These are phyloP conservation scores for Tetragonula clypearis DNA, from an alignment of 1,140 invertebrate species.

Conservation along the genomic window DNA sequence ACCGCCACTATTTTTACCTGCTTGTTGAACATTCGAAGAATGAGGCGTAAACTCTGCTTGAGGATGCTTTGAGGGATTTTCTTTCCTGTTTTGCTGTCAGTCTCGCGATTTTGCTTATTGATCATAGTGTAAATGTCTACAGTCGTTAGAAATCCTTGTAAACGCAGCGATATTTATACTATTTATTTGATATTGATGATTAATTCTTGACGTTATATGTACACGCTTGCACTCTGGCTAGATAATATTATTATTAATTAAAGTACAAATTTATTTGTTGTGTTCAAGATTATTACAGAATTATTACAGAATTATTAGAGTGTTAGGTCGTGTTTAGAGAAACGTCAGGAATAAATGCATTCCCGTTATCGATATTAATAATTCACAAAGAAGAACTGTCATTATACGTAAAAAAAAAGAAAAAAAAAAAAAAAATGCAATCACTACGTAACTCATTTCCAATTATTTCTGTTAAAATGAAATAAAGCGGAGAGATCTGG, in stretches of 20 bases:
- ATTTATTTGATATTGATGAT: neutral
- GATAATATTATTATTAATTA: neutral
- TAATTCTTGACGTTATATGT: neutral
- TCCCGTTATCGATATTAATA: neutral
- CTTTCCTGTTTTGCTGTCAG: neutral
- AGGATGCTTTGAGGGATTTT: no score
- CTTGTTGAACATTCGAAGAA: neutral
- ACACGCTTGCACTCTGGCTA: neutral
- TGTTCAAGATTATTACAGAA: neutral
- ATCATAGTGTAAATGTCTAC: neutral
- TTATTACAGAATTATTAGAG: neutral
- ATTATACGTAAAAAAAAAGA: neutral
- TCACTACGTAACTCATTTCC: no score
- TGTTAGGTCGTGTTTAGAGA: no score
- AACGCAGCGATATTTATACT: neutral
- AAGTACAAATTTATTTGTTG: neutral
- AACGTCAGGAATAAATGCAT: no score
- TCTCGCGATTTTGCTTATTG: neutral
- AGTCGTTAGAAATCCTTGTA: neutral
- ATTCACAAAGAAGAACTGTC: neutral
- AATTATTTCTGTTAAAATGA: no score
- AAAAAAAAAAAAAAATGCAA: neutral
- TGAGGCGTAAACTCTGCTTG: neutral
- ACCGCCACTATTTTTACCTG: neutral
- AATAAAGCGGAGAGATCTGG: no score